Base-by-base conservation (phyloP, 2,113 vertebrate genomes). In the Cynocephalus volans region DNA sequence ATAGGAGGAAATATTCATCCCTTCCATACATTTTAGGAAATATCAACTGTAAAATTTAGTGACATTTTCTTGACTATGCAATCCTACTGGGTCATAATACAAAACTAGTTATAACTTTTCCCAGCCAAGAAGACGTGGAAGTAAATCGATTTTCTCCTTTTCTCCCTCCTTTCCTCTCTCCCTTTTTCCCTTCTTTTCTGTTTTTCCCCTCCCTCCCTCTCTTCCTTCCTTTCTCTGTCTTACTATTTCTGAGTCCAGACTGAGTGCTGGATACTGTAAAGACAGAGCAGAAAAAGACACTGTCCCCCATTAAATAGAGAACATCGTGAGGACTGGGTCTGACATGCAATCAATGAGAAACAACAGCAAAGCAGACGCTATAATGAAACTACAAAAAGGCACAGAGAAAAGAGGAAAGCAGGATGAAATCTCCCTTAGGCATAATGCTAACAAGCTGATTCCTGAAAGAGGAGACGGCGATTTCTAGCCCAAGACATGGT, bases 101-200 rank as follows among this genome's bases (percentile, higher is more conserved):
- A 92, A 96, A 87, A 72, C n/a, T 58, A 88, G 19, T 80, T 86
- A 85, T 69, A 93, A 83, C 28, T 65, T 79, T 93, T 81, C 21
- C 9, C 89, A 96, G 17, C 15, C 69, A 90, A 65, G 28, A 26
- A 77, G 65, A 76, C 76, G 21, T n/a, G 2, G n/a, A 54, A 91
- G 9, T 76, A 54, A 56, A 36, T 48, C 21, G n/a, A 18, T 13
- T 80, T 85, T 67, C 28, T 89, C 31, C 7, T 11, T 41, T 41
- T 41, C 41, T 52, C 3, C 9, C 31, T 64, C 33, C 24, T 19
- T 41, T 52, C 50, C n/a, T 65, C 75, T 79, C 50, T 54, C 10
- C 10, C 52, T n/a, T 19, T 5, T 23, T 84, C 45, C 6, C 4
- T 24, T 58, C 3, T 6, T 5, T 13, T 31, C 18, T 50, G 6